Evolutionary conservation across 2,797 vertebrate genomes (phyloP).

Genomic region (Heterohyrax brucei): DNA sequence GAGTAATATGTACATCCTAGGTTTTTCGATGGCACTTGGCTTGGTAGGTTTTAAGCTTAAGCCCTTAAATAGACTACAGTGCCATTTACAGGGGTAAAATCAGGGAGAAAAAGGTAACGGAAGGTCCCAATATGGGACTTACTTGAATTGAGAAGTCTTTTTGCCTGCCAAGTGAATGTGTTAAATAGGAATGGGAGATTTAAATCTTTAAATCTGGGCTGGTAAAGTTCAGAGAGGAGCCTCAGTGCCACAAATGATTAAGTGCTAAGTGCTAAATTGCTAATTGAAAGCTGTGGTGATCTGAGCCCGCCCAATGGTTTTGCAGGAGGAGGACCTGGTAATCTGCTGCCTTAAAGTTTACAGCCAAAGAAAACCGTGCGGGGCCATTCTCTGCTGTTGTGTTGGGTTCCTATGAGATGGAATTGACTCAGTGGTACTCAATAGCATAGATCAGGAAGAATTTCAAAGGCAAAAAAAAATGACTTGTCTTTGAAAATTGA

Average conservation of each 20-base stretch:
- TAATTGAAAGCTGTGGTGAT: too few species aligned
- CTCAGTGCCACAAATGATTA: too few species aligned
- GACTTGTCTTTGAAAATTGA: conserved; percentile 15
- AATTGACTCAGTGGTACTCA: too few species aligned
- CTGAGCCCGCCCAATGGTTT: too few species aligned
- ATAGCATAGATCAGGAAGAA: not conserved
- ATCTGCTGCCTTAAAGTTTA: too few species aligned
- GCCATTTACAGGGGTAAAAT: not conserved
- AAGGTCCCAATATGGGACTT: not conserved
- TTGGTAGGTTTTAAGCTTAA: not conserved
- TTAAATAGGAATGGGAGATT: conserved; percentile 14
- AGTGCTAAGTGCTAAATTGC: too few species aligned
- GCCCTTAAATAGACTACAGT: not conserved
- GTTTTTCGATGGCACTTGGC: not conserved
- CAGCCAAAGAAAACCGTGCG: too few species aligned
- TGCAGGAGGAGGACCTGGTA: too few species aligned
- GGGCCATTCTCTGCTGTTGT: too few species aligned
- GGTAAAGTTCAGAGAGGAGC: not conserved
- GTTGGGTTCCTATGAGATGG: too few species aligned
- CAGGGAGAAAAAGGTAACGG: not conserved
- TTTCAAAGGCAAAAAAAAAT: not conserved
- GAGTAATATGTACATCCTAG: not conserved
- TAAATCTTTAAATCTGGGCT: conserved; percentile 13
- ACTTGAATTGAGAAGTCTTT: not conserved
- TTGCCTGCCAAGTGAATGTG: not conserved